Conservation (phyloP, 2,797 vertebrate genomes). For the Serranus cabrilla region DNA sequence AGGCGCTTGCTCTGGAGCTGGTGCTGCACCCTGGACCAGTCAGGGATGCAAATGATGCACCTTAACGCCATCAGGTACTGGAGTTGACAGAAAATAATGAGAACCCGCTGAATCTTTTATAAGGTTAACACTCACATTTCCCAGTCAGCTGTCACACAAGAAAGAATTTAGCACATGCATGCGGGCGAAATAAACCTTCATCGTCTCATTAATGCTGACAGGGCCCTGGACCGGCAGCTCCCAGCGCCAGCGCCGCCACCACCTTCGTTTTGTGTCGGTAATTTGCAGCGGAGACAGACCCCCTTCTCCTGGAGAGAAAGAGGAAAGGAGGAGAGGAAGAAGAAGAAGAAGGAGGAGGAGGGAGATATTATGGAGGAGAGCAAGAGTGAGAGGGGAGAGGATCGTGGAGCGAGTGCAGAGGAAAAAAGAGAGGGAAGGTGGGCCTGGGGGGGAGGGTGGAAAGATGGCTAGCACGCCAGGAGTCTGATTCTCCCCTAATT, state of each 20-base stretch:
- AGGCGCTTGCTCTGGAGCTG: conserved; percentile 57
- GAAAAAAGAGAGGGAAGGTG: conserved; percentile 78
- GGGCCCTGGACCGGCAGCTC: conserved; percentile 90
- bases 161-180: conserved; percentile 98
- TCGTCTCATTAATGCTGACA: conserved; percentile 99
- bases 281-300: conserved; percentile 93
- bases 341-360: conserved; percentile 42
- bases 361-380: conserved; percentile 61
- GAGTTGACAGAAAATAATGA: conserved; percentile 99
- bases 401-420: conserved; percentile 77
- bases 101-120: conserved; percentile 99
- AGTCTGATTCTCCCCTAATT: conserved; percentile 98
- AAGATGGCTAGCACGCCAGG: conserved; percentile 94
- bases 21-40: conserved; percentile 83
- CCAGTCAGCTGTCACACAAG: conserved; percentile 99
- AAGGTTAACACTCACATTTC: conserved; percentile 99
- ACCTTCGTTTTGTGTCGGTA: conserved; percentile 98
- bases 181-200: conserved; percentile 95
- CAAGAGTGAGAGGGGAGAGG: conserved; percentile 75
- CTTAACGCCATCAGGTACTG: conserved; percentile 92
- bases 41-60: conserved; percentile 95
- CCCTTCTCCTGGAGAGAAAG: conserved; percentile 83
- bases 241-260: conserved; percentile 88
- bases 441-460: conserved; percentile 86
- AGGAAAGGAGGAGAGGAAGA: conserved; percentile 50